Conservation (phyloP, 2,113 vertebrate genomes). For the Triplophysa siluroides region DNA sequence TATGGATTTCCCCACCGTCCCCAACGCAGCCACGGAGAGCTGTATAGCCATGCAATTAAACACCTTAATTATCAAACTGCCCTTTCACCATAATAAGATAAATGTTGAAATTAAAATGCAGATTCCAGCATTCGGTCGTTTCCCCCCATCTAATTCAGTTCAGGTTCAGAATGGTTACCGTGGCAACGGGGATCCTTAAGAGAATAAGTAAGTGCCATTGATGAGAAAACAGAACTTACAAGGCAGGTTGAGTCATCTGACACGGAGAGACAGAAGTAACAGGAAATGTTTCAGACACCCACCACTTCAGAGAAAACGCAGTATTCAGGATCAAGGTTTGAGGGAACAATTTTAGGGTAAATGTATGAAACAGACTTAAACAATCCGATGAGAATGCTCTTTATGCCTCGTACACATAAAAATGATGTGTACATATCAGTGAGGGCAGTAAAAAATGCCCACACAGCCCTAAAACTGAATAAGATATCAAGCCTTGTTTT, state of each 20-base stretch:
- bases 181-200: constrained; percentile 61
- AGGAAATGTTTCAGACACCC: background rate
- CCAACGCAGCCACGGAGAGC: constrained; percentile 36
- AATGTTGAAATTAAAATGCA: constrained; percentile 53
- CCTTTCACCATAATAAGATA: constrained; percentile 47
- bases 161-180: constrained; percentile 65
- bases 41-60: constrained; percentile 44
- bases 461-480: too few species aligned
- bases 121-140: constrained; percentile 36
- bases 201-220: constrained; percentile 40
- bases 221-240: constrained; percentile 28
- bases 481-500: too few species aligned
- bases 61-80: constrained; percentile 52
- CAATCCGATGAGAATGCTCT: constrained; percentile 9
- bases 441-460: too few species aligned
- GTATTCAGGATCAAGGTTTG: background rate
- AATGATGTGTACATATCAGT: background rate
- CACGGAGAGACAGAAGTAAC: constrained; percentile 9
- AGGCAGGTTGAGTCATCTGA: constrained; percentile 37
- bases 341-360: background rate
- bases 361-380: constrained; percentile 27
- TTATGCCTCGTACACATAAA: constrained; percentile 15
- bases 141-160: constrained; percentile 36
- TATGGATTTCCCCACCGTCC: constrained; percentile 34
- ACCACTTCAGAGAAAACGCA: background rate